Percentiles rank a stretch among this genome's conserved stretches.
Evolutionary conservation across 2,888 invertebrate genomes (phyloP).

Genomic region (Macrosiphum euphorbiae): DNA sequence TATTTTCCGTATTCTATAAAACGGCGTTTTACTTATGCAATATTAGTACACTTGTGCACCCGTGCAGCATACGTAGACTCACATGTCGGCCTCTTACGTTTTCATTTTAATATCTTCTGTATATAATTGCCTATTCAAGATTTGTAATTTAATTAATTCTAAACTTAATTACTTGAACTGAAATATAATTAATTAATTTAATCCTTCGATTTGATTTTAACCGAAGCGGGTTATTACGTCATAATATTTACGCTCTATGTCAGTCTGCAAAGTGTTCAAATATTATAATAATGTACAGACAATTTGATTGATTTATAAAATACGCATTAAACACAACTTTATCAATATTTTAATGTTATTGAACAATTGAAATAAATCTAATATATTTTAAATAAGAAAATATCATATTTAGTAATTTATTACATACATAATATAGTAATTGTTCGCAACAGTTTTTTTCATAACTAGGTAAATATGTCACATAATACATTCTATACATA

Average conservation of each 20-base stretch:
- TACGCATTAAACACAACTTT: background rate
- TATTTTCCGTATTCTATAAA: conserved; percentile 19
- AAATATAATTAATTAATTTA: background rate
- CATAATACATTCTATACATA: background rate
- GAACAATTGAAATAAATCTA: background rate
- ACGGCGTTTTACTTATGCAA: conserved; percentile 49
- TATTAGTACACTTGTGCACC: conserved; percentile 44
- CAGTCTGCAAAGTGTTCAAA: background rate
- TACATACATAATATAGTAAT: background rate
- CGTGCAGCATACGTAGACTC: no score
- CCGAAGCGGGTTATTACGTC: background rate
- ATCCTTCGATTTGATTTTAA: conserved; percentile 15
- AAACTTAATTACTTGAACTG: background rate
- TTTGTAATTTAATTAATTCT: conserved; percentile 35
- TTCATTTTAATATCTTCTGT: conserved; percentile 7
- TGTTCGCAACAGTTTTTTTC: background rate
- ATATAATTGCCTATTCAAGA: conserved; percentile 28
- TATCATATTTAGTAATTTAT: background rate
- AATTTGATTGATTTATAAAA: background rate
- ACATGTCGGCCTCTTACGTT: background rate
- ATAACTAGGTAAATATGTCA: background rate
- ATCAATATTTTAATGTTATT: background rate
- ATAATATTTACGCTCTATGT: background rate
- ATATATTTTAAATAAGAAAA: background rate
- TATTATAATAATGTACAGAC: background rate